phyloP scores from a whole-genome alignment of 2,113 vertebrate genomes.

The Lethenteron camtschaticum region DNA sequence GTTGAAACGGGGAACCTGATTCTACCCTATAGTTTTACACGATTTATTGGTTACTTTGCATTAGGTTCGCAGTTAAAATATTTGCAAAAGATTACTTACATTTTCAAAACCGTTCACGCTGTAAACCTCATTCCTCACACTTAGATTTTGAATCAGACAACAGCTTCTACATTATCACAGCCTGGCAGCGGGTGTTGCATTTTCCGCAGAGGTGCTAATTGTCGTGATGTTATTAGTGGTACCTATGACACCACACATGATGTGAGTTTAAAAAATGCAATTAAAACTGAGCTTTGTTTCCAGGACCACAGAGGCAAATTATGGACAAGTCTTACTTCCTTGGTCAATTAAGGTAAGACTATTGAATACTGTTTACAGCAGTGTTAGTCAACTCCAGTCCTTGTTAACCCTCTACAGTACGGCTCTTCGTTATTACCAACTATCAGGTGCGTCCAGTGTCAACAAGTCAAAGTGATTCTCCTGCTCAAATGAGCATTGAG shows the following conservation, averaged over 20 bases:
- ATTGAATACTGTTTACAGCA: no score
- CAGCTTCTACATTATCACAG: no score
- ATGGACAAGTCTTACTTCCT: constrained; percentile 92
- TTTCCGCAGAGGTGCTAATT: neutral
- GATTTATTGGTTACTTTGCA: neutral
- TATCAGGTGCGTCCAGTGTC: no score
- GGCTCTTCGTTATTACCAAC: no score
- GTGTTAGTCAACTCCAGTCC: no score
- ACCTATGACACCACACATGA: neutral
- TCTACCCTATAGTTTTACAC: neutral
- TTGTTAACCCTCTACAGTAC: no score
- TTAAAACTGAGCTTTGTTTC: constrained; percentile 11
- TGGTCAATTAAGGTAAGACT: constrained; percentile 55
- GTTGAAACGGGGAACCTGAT: constrained; percentile 21
- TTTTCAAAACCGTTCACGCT: neutral
- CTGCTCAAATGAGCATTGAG: no score
- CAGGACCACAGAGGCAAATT: constrained; percentile 88
- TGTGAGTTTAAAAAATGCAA: constrained; percentile 6
- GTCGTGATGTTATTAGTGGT: neutral
- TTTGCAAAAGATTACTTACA: neutral
- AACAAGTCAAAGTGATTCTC: no score
- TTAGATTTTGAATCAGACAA: no score
- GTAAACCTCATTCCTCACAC: neutral
- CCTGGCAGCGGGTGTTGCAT: no score
- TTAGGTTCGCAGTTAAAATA: constrained; percentile 1